Conservation (phyloP, 2,888 invertebrate genomes). For the Ischnura elegans region DNA sequence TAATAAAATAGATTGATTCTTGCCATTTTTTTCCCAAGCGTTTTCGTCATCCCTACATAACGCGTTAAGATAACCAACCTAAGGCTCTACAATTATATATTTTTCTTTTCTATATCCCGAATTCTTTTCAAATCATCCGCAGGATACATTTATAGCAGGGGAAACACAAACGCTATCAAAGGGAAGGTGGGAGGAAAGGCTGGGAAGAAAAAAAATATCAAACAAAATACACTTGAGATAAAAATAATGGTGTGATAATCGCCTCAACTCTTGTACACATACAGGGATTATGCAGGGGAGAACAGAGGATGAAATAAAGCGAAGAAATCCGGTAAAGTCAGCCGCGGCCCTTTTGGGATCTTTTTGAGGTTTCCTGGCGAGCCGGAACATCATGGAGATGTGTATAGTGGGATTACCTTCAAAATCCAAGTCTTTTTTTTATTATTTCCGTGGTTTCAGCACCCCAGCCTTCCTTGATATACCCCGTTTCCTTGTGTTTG, state of each 20-base stretch:
- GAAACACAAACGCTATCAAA: background rate
- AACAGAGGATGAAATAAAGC: background rate
- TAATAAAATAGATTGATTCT: too few species aligned
- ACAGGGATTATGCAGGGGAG: background rate
- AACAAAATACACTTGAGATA: background rate
- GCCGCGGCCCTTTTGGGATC: background rate
- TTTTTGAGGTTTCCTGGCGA: slow-evolving; percentile 18
- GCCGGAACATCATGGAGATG: slow-evolving; percentile 35
- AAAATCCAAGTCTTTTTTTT: background rate
- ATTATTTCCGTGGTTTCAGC: too few species aligned
- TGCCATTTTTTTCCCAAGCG: too few species aligned
- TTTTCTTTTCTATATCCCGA: too few species aligned
- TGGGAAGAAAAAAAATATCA: background rate
- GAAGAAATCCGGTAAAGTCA: background rate
- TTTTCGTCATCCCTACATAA: too few species aligned
- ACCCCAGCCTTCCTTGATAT: background rate
- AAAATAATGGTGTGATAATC: slow-evolving; percentile 62
- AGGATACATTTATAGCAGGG: background rate
- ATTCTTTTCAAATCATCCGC: background rate
- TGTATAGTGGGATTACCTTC: slow-evolving; percentile 61
- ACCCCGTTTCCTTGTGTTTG: background rate
- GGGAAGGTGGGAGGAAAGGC: background rate
- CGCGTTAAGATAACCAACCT: too few species aligned
- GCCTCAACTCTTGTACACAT: slow-evolving; percentile 25
- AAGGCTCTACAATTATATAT: too few species aligned